Percentiles rank a stretch among this genome's conserved stretches.
phyloP scores from a whole-genome alignment of 2,113 vertebrate genomes.

The Laticauda colubrina region DNA sequence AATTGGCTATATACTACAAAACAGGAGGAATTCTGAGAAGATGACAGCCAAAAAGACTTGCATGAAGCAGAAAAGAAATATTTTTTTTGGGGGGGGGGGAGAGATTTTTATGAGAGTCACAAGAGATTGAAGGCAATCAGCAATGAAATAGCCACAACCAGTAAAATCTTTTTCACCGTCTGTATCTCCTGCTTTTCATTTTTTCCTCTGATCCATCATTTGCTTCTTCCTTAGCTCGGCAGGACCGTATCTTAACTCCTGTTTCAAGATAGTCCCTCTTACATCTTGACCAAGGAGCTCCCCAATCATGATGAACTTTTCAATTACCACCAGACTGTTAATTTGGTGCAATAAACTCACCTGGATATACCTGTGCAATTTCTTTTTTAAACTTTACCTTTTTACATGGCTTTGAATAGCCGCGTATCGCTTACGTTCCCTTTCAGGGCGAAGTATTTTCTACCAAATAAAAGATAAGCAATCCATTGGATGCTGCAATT shows the following conservation, averaged over 20 bases:
- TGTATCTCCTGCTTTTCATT: neutral
- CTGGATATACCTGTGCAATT: neutral
- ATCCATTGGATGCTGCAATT: neutral
- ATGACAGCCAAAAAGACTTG: neutral
- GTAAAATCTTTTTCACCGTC: neutral
- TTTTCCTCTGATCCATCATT: neutral
- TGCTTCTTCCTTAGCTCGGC: neutral
- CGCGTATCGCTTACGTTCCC: neutral
- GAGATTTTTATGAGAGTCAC: neutral
- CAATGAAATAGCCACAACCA: neutral
- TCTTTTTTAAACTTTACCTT: neutral
- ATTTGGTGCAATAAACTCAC: neutral
- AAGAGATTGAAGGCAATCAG: neutral
- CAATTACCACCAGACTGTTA: neutral
- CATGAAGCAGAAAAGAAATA: neutral
- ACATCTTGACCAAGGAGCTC: neutral
- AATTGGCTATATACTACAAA: neutral
- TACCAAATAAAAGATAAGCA: neutral
- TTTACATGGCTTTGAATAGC: neutral
- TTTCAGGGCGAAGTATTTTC: neutral
- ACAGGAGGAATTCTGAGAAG: neutral
- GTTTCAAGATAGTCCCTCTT: neutral
- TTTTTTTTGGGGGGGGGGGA: neutral
- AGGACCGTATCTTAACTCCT: neutral
- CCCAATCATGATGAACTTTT: neutral